Conservation (phyloP, 2,113 vertebrate genomes). For the Puma concolor region DNA sequence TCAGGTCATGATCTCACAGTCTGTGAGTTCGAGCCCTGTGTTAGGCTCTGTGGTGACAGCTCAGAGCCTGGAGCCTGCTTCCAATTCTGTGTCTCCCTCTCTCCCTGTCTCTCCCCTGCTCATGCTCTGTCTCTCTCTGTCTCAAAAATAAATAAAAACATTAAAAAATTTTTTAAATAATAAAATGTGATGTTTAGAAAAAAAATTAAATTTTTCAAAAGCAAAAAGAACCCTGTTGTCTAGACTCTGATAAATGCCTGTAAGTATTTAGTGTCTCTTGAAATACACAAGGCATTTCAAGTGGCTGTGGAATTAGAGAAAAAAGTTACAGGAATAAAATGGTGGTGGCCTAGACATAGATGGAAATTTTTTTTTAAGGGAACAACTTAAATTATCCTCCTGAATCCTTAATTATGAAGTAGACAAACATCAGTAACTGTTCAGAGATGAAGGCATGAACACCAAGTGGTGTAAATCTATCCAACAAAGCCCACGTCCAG, state of each 20-base stretch:
- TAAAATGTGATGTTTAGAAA: constrained; percentile 10
- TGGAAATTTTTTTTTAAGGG: background rate
- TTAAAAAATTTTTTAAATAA: too few relatives aligned
- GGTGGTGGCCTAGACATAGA: background rate
- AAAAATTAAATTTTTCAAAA: constrained; percentile 15
- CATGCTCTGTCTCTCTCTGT: too few relatives aligned
- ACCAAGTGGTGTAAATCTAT: background rate
- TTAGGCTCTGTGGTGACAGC: too few relatives aligned
- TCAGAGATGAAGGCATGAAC: background rate
- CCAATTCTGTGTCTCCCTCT: too few relatives aligned
- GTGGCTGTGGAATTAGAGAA: background rate
- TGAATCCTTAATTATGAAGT: background rate
- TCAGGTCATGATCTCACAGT: too few relatives aligned
- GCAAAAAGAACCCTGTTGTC: background rate
- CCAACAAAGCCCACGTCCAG: background rate
- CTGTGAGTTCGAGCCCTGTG: too few relatives aligned
- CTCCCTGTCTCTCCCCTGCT: too few relatives aligned
- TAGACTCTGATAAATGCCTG: background rate
- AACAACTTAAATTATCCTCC: background rate
- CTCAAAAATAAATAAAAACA: too few relatives aligned
- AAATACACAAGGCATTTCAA: background rate
- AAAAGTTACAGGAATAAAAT: background rate
- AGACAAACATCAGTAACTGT: background rate
- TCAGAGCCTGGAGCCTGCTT: too few relatives aligned
- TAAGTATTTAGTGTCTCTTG: background rate